These are phyloP conservation scores for Aurelia sp. DNA, from an alignment of 30 jellyfish, hydroid and myxozoan species.

Conservation along the genomic window DNA sequence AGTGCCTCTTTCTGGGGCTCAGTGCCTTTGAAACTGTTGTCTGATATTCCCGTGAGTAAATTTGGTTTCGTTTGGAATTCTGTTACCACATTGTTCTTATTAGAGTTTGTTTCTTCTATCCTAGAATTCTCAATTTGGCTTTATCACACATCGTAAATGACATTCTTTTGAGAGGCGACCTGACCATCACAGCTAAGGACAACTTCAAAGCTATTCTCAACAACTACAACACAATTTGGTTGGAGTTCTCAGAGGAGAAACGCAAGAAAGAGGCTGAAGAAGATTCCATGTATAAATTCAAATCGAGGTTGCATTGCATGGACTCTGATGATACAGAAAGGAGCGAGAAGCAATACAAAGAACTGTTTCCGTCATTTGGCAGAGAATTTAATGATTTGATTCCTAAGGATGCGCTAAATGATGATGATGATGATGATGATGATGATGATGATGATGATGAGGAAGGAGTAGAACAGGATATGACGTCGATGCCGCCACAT, in stretches of 20 bases:
- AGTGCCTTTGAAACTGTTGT: too few relatives aligned
- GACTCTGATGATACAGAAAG: conserved; percentile 68
- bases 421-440: conserved; percentile 25
- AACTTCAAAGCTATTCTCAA: background rate
- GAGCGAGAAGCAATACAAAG: conserved; percentile 26
- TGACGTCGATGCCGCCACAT: background rate
- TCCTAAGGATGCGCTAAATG: conserved; percentile 66
- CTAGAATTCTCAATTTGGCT: conserved; percentile 48
- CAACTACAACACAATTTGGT: conserved; percentile 36
- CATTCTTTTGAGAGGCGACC: conserved; percentile 7
- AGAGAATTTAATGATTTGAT: conserved; percentile 61
- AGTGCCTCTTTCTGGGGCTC: too few relatives aligned
- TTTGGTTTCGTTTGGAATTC: too few relatives aligned
- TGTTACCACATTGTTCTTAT: too few relatives aligned
- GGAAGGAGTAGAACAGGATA: background rate
- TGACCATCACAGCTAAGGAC: background rate
- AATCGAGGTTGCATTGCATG: conserved; percentile 66
- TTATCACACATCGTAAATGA: conserved; percentile 30
- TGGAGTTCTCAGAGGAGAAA: conserved; percentile 32
- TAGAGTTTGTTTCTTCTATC: background rate
- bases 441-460: background rate
- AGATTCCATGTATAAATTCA: conserved; percentile 63
- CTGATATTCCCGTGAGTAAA: too few relatives aligned
- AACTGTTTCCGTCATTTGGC: conserved; percentile 77
- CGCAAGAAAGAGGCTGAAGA: conserved; percentile 63